phyloP scores from a whole-genome alignment of 2,113 vertebrate species.

The Oreochromis niloticus region DNA sequence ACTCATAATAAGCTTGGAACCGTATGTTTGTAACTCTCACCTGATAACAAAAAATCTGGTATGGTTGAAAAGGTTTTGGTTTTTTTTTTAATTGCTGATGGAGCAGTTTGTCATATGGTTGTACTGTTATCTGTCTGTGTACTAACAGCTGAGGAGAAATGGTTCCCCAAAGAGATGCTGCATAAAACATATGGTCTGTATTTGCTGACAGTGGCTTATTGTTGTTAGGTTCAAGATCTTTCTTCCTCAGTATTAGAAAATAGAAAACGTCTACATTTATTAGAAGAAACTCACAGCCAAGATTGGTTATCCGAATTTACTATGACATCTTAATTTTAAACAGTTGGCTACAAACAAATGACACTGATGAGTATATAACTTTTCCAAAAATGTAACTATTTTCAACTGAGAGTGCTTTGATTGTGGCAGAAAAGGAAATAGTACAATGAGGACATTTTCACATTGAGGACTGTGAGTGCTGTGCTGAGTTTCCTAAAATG shows the following conservation, averaged over 20 bases:
- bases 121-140: background rate
- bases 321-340: background rate
- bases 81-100: background rate
- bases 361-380: background rate
- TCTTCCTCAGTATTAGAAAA: background rate
- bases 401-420: background rate
- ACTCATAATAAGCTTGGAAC: background rate
- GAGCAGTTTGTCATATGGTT: background rate
- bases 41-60: background rate
- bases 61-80: background rate
- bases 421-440: background rate
- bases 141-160: background rate
- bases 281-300: background rate
- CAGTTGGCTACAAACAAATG: background rate
- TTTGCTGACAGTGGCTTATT: background rate
- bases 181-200: background rate
- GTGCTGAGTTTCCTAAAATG: background rate
- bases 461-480: background rate
- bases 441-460: background rate
- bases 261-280: background rate
- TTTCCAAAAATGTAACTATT: background rate
- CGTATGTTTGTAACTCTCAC: background rate
- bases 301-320: accelerated
- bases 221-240: background rate
- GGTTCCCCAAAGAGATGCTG: background rate